Evolutionary conservation across 2,888 invertebrate species (phyloP), one percentile per base, ranked within the genome.

Genomic region (Lasius platythorax): DNA sequence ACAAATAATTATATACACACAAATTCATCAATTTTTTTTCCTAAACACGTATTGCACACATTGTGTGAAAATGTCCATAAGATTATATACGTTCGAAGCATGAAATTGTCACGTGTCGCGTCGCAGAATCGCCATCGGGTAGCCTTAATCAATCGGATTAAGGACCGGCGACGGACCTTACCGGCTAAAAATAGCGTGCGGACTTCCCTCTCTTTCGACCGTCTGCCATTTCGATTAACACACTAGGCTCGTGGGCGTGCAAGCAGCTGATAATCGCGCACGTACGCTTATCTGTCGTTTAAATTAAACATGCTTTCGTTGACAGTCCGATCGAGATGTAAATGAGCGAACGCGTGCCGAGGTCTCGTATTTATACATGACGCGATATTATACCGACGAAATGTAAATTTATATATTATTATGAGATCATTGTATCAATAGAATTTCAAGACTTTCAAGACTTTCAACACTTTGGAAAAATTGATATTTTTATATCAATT

Each of bases 101-200:
- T 18, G 12, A n/a, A 66, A 33, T 33, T 67, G 50, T 83, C 85
- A 86, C 88, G 88, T 85, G 89, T 74, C 76, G 33, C 63, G 50
- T 46, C 30, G 37, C 23, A 30, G 66, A 87, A 87, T 85, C 83
- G 79, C 79, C 37, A 15, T 58, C 78, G 61, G 61, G 72, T 84
- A 87, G 76, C 72, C 40, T 85, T 84, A 83, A 86, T 86, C 86
- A 88, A 90, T 90, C 83, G 91, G 87, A 89, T 90, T 90, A 90
- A 85, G 79, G 83, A 53, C 84, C 75, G 74, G 18, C 84, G 82
- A 83, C 87, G 53, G 28, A 33, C 58, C 78, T 84, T 85, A 81
- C 28, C 8, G 78, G 56, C 84, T 90, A 91, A 90, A 90, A 87
- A 91, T 90, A 90, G 4, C 50, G 30, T 70, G 63, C 73, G 67